Conservation (phyloP, 2,797 vertebrate species). For the Momotus momota region DNA sequence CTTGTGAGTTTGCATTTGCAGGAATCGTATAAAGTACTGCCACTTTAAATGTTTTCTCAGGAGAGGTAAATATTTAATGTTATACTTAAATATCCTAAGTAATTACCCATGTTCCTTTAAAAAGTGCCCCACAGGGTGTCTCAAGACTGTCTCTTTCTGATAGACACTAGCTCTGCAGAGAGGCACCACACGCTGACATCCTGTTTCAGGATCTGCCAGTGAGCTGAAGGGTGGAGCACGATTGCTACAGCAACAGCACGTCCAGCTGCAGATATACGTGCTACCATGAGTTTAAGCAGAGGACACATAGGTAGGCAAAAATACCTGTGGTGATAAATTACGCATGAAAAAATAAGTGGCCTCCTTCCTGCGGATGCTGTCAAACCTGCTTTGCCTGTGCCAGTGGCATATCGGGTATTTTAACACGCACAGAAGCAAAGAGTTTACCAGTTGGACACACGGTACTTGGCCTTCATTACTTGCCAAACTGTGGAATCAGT, state of each 20-base stretch:
- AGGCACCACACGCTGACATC: conserved; percentile 48
- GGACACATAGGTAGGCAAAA: conserved; percentile 59
- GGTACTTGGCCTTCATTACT: background rate
- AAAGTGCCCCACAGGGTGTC: conserved; percentile 34
- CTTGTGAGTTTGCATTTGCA: conserved; percentile 35
- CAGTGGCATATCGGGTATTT: conserved; percentile 1
- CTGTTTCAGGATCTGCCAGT: conserved; percentile 65
- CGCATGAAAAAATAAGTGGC: conserved; percentile 45
- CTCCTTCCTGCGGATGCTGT: conserved; percentile 70
- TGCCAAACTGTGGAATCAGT: background rate
- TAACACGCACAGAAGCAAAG: conserved; percentile 9
- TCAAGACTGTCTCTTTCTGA: conserved; percentile 57
- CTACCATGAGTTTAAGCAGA: conserved; percentile 49
- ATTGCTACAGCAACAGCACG: conserved; percentile 70
- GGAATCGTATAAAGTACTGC: conserved; percentile 53
- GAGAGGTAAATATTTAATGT: conserved; percentile 71
- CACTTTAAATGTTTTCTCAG: conserved; percentile 72
- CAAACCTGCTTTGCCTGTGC: background rate
- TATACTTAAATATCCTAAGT: conserved; percentile 62
- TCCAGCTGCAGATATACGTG: conserved; percentile 56
- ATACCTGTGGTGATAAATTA: conserved; percentile 65
- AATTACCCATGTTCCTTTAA: conserved; percentile 52
- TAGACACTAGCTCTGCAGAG: conserved; percentile 36
- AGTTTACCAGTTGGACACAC: background rate
- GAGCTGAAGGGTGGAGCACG: background rate